phyloP scores from a whole-genome alignment of 1,140 invertebrate genomes.

The Ridgeia piscesae region DNA sequence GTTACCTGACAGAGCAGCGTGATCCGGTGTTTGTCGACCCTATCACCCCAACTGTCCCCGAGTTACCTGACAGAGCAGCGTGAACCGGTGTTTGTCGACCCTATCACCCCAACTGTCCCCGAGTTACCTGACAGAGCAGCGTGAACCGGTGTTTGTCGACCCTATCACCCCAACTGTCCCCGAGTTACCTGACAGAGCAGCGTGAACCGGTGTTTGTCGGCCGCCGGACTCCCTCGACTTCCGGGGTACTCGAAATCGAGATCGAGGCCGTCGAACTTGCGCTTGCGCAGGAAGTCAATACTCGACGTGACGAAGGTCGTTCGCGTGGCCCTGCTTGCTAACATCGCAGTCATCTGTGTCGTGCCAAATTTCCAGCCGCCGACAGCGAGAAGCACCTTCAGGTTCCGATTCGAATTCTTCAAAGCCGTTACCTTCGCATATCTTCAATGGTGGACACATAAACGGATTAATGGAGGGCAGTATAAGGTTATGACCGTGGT shows the following conservation, averaged over 20 bases:
- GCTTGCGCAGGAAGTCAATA: conserved; percentile 84
- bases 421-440: conserved; percentile 2
- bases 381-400: conserved; percentile 69
- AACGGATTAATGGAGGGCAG: neutral
- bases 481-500: neutral
- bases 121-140: too few species aligned
- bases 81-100: too few species aligned
- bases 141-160: too few species aligned
- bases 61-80: too few species aligned
- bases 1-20: too few species aligned
- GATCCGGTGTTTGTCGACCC: too few species aligned
- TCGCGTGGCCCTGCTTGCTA: conserved; percentile 25
- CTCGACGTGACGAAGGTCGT: conserved; percentile 48
- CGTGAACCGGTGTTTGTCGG: conserved; percentile 75
- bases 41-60: too few species aligned
- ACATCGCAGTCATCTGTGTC: conserved; percentile 60
- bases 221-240: conserved; percentile 20
- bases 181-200: conserved; percentile 65
- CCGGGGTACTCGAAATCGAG: conserved; percentile 93
- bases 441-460: neutral
- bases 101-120: too few species aligned
- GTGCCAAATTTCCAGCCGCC: conserved; percentile 78
- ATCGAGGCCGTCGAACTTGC: conserved; percentile 92
- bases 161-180: too few species aligned
- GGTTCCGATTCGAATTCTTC: neutral